phyloP scores from a whole-genome alignment of 92 coral and sea anemone species.

The Anthopleura xanthogrammica region DNA sequence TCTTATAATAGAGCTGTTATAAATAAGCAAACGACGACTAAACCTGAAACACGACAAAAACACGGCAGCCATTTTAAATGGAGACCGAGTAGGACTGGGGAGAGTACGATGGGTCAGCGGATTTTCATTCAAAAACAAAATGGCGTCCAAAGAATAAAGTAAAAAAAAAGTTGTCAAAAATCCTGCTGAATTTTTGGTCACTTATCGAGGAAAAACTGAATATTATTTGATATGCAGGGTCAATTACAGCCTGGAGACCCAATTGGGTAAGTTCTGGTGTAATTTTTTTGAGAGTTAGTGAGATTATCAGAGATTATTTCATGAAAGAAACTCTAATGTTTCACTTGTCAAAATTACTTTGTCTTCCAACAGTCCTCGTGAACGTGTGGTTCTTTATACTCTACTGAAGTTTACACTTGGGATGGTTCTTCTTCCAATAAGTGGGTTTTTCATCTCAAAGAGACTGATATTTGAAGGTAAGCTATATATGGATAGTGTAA shows the following conservation, averaged over 20 bases:
- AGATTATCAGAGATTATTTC: background rate
- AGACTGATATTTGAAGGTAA: constrained; percentile 77
- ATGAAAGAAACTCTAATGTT: background rate
- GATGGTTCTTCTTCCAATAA: constrained; percentile 79
- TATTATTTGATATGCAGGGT: constrained; percentile 9
- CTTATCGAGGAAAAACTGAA: background rate
- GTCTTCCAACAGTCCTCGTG: constrained; percentile 67
- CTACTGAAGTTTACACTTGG: constrained; percentile 71
- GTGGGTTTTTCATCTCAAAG: constrained; percentile 75
- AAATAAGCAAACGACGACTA: constrained; percentile 33
- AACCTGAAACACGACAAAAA: constrained; percentile 23
- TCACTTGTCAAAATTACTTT: background rate
- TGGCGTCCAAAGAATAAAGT: constrained; percentile 16
- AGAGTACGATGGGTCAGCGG: constrained; percentile 27
- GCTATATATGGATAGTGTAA: background rate
- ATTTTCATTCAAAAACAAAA: constrained; percentile 21
- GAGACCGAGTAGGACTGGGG: constrained; percentile 18
- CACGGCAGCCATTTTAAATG: constrained; percentile 54
- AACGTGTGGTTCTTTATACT: constrained; percentile 69
- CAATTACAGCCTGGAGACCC: background rate
- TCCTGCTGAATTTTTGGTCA: background rate
- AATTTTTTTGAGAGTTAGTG: background rate
- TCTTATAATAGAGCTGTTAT: constrained; percentile 6
- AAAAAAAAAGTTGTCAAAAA: background rate
- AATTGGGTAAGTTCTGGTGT: constrained; percentile 12